These are phyloP conservation scores for Protaetia brevitarsis DNA, from an alignment of 1,140 invertebrate genomes.

Conservation along the genomic window DNA sequence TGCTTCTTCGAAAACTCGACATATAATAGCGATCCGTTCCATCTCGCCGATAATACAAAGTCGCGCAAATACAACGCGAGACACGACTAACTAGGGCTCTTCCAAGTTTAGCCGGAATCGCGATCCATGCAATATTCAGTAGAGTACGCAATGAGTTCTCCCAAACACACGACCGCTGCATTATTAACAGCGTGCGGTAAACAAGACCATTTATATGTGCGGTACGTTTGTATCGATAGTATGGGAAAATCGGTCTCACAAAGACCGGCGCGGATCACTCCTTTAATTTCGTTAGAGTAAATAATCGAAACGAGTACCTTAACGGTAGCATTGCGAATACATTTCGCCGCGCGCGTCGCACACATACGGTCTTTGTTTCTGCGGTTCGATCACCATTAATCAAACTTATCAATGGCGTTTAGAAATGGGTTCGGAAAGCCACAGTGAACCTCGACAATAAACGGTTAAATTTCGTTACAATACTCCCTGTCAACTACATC, in stretches of 20 bases:
- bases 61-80: no score
- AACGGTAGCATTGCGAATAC: slow-evolving; percentile 12
- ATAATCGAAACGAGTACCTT: slow-evolving; percentile 17
- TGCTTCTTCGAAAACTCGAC: no score
- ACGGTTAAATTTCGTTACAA: slow-evolving; percentile 1
- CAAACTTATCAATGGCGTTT: slow-evolving; percentile 23
- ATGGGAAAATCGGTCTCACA: slow-evolving; percentile 14
- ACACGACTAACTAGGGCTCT: neutral
- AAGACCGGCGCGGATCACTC: neutral
- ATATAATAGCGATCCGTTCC: no score
- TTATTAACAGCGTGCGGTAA: slow-evolving; percentile 22
- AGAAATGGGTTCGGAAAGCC: neutral
- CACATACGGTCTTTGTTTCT: slow-evolving; percentile 1
- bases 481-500: neutral
- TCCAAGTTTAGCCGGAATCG: neutral
- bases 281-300: slow-evolving; percentile 20
- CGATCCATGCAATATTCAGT: slow-evolving; percentile 9
- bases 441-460: neutral
- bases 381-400: slow-evolving; percentile 12
- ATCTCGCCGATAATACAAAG: neutral
- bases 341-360: no score
- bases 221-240: slow-evolving; percentile 7
- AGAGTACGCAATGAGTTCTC: neutral
- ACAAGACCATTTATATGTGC: slow-evolving; percentile 23
- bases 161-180: slow-evolving; percentile 20